These are phyloP conservation scores for Leptopilina drosophilae DNA, from an alignment of 2,888 invertebrate species.

Conservation along the genomic window DNA sequence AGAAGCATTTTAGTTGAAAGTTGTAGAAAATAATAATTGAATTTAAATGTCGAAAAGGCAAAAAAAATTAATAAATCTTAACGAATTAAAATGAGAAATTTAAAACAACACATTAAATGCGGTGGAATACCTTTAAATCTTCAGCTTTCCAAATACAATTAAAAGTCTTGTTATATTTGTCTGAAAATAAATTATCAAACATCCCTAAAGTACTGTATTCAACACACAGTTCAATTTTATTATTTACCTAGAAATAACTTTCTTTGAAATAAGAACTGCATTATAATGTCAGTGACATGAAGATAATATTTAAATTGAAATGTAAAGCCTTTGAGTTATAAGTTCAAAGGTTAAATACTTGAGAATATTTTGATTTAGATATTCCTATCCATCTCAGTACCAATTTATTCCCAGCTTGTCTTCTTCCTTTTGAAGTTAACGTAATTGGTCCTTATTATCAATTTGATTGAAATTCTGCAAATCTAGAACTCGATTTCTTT, in stretches of 20 bases:
- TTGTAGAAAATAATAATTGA: too few species aligned
- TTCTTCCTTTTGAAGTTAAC: conserved; percentile 5
- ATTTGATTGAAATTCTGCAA: not conserved
- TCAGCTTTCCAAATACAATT: too few species aligned
- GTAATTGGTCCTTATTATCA: conserved; percentile 18
- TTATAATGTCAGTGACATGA: not conserved
- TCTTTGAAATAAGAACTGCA: not conserved
- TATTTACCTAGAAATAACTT: not conserved
- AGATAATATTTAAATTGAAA: conserved; percentile 3
- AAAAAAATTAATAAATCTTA: too few species aligned
- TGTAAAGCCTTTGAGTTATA: not conserved
- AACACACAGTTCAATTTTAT: not conserved
- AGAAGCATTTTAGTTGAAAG: too few species aligned
- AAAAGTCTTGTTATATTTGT: not conserved
- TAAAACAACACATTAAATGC: too few species aligned
- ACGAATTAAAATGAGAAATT: too few species aligned
- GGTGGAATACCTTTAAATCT: too few species aligned
- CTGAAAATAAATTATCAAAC: not conserved
- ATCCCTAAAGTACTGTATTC: not conserved
- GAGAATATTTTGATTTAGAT: not conserved
- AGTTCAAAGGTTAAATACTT: not conserved
- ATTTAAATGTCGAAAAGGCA: too few species aligned
- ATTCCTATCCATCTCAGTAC: not conserved
- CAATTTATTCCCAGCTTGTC: not conserved
- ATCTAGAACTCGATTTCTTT: not conserved